These are phyloP conservation scores for Barbus barbus DNA, from an alignment of 2,113 vertebrate species.

Conservation along the genomic window DNA sequence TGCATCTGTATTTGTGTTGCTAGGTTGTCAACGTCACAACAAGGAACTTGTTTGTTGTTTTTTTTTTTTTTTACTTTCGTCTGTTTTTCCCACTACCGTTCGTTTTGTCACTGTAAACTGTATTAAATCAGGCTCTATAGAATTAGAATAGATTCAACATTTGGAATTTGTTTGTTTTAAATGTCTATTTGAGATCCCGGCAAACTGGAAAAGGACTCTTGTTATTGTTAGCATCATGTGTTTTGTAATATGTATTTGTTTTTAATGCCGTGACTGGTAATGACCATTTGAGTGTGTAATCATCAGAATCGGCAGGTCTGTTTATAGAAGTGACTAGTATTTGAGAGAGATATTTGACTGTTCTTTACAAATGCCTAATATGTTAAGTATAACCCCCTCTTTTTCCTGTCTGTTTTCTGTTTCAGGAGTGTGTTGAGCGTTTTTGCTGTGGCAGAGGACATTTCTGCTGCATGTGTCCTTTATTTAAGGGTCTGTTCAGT, in stretches of 20 bases:
- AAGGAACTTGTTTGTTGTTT: conserved; percentile 30
- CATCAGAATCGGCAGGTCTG: not conserved
- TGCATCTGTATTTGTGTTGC: not conserved
- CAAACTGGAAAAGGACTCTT: not conserved
- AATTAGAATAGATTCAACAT: not conserved
- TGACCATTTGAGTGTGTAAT: not conserved
- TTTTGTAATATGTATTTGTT: not conserved
- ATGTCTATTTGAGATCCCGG: not conserved
- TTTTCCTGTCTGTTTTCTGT: conserved; percentile 14
- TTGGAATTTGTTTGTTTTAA: not conserved
- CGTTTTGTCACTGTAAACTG: not conserved
- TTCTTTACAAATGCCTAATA: not conserved
- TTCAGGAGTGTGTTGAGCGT: conserved; percentile 68
- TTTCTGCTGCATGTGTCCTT: conserved; percentile 64
- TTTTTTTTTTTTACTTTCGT: not conserved
- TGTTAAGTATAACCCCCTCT: not conserved
- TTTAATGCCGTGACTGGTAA: not conserved
- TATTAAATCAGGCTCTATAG: not conserved
- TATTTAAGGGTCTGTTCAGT: conserved; percentile 65
- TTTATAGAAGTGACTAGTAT: not conserved
- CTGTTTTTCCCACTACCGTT: not conserved
- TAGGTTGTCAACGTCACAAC: conserved; percentile 4
- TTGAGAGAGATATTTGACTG: not conserved
- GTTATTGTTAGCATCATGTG: not conserved
- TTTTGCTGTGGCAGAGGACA: conserved; percentile 46